Conservation (phyloP, 1,140 invertebrate genomes). For the Rhagoletis zephyria region DNA sequence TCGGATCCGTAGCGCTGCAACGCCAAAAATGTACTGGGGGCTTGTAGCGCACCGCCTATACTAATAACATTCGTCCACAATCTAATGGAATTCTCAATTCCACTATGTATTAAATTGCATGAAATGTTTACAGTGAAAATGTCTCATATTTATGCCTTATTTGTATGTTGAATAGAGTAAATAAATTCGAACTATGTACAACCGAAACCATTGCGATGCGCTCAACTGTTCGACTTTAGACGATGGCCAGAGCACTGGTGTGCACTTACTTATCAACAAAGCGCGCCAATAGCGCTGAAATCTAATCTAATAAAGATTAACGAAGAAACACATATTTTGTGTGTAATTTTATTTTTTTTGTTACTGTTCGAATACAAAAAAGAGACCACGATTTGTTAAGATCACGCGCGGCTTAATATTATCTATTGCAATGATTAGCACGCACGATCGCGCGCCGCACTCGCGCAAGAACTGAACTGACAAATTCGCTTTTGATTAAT, state of each 20-base stretch:
- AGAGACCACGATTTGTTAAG: not conserved
- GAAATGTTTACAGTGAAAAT: conserved; percentile 24
- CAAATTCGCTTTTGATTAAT: conserved; percentile 26
- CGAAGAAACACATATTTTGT: not conserved
- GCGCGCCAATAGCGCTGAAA: not conserved
- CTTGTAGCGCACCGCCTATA: not conserved
- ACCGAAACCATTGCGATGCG: not conserved
- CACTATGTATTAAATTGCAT: not conserved
- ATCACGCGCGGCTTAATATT: not conserved
- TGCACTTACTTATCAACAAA: conserved; percentile 52
- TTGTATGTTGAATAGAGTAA: not conserved
- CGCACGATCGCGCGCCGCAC: not conserved
- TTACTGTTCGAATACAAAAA: not conserved
- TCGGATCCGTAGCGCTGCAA: not conserved
- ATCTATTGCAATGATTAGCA: not conserved
- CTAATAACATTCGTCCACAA: not conserved
- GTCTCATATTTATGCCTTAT: not conserved
- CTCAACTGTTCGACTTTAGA: conserved; percentile 19
- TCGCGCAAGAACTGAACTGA: not conserved
- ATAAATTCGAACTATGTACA: not conserved
- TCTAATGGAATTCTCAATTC: conserved; percentile 38
- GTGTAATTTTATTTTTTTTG: too few species aligned
- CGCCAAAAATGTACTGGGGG: conserved; percentile 23
- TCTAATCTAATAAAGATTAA: not conserved
- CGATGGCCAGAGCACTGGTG: not conserved